Evolutionary conservation across 1,140 invertebrate genomes (phyloP).

Genomic region (Sipha flava): DNA sequence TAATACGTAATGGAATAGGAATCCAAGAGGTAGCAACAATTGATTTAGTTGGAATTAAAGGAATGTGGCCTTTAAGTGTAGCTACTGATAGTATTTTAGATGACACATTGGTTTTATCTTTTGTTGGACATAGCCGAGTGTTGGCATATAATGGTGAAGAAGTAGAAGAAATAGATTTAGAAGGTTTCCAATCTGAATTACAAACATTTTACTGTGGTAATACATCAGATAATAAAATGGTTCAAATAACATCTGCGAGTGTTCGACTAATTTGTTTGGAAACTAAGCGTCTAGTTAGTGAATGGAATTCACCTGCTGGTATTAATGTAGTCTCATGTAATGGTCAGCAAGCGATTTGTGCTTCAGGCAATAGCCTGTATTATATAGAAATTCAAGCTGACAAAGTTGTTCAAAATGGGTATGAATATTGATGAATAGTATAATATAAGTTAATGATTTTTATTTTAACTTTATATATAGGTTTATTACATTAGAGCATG

Average conservation of each 20-base stretch:
- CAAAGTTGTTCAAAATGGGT: constrained; percentile 57
- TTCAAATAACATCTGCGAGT: constrained; percentile 70
- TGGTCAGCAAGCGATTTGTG: constrained; percentile 71
- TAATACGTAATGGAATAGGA: constrained; percentile 95
- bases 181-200: constrained; percentile 77
- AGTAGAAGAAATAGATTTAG: constrained; percentile 90
- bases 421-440: constrained; percentile 38
- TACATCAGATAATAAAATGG: constrained; percentile 70
- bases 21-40: constrained; percentile 97
- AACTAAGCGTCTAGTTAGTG: constrained; percentile 57
- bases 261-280: constrained; percentile 59
- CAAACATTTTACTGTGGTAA: constrained; percentile 92
- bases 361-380: constrained; percentile 78
- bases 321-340: constrained; percentile 87
- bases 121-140: constrained; percentile 59
- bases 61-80: constrained; percentile 90
- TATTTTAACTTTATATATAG: constrained; percentile 42
- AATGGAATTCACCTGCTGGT: constrained; percentile 67
- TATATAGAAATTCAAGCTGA: constrained; percentile 73
- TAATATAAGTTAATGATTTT: too few relatives aligned
- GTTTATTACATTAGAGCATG: constrained; percentile 68
- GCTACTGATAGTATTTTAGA: constrained; percentile 54
- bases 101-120: constrained; percentile 84
- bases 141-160: constrained; percentile 38
- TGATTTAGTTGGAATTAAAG: constrained; percentile 93